A percentile compares a stretch with the other conserved stretches of the same genome.
phyloP scores from a whole-genome alignment of 2,113 vertebrate genomes.

The Cryptotis parvus region DNA sequence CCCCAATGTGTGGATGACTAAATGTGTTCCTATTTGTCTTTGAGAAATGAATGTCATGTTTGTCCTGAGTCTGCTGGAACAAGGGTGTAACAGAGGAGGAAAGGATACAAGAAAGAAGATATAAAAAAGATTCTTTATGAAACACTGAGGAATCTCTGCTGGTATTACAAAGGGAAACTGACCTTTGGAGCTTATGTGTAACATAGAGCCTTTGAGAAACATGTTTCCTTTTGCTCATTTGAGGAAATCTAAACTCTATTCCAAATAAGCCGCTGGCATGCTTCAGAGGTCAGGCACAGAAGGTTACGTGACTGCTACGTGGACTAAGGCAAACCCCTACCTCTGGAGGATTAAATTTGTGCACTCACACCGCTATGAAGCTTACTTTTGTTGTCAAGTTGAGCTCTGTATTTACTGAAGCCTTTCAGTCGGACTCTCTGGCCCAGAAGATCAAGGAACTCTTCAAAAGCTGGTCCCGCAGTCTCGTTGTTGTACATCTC shows the following conservation, averaged over 20 bases:
- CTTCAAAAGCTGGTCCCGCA: slow-evolving; percentile 95
- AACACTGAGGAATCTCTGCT: not conserved
- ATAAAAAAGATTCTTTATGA: not conserved
- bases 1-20: rapidly evolving
- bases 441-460: slow-evolving; percentile 98
- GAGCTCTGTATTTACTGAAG: slow-evolving; percentile 97
- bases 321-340: not conserved
- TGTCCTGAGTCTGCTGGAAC: not conserved
- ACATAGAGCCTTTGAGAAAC: not conserved
- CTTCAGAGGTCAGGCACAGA: not conserved
- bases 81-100: not conserved
- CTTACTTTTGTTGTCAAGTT: slow-evolving; percentile 99
- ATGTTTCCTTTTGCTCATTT: not conserved
- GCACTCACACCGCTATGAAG: not conserved
- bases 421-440: slow-evolving; percentile 97
- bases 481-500: slow-evolving; percentile 99
- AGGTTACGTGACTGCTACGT: not conserved
- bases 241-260: not conserved
- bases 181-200: not conserved
- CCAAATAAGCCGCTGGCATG: not conserved
- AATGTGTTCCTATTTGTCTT: not conserved
- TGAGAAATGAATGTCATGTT: not conserved
- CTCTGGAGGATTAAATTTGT: not conserved
- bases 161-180: not conserved
- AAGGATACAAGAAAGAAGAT: not conserved